Conservation (phyloP, 1,140 invertebrate species). For the Pseudomyrmex sp. region DNA sequence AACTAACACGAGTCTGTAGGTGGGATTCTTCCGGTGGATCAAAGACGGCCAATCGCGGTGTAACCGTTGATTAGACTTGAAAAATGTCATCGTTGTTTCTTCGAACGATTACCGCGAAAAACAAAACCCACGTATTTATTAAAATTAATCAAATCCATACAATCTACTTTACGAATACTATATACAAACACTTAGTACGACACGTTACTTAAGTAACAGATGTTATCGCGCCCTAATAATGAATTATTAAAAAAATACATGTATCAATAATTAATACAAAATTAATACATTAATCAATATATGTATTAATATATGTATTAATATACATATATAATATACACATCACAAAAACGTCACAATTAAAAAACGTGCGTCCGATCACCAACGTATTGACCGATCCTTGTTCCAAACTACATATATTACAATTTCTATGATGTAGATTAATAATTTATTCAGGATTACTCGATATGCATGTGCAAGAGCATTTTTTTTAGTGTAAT, state of each 20-base stretch:
- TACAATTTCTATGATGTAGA: slow-evolving; percentile 51
- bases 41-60: slow-evolving; percentile 68
- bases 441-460: slow-evolving; percentile 66
- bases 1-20: slow-evolving; percentile 69
- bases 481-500: slow-evolving; percentile 73
- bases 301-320: no score
- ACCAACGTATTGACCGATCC: slow-evolving; percentile 66
- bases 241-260: no score
- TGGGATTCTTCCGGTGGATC: slow-evolving; percentile 58
- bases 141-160: background rate
- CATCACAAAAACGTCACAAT: slow-evolving; percentile 27
- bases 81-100: slow-evolving; percentile 22
- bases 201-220: background rate
- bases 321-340: slow-evolving; percentile 15
- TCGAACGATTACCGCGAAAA: slow-evolving; percentile 5
- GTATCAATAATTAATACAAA: no score
- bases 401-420: slow-evolving; percentile 63
- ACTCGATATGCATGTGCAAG: slow-evolving; percentile 78
- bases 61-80: slow-evolving; percentile 48
- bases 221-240: background rate
- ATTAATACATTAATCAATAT: no score
- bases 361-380: slow-evolving; percentile 43
- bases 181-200: background rate
- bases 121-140: background rate
- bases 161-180: background rate